Evolutionary conservation across 2,888 invertebrate genomes (phyloP), one percentile per base, ranked within the genome.

Genomic region (Bimastos eiseni): DNA sequence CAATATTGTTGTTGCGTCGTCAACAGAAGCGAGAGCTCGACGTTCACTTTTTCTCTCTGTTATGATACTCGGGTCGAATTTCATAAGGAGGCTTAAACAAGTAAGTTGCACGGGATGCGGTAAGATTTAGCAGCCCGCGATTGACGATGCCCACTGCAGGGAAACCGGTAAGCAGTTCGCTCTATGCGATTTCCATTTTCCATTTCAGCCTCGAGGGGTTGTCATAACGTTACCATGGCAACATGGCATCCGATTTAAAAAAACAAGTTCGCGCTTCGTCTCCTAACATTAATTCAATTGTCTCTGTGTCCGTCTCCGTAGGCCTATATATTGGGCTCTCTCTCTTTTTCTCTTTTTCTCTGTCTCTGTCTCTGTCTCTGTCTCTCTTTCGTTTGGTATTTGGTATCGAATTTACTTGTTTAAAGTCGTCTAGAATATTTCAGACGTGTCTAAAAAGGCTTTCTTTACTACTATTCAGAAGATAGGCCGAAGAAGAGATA

Each of bases 311-410:
- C 41, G 5, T 30, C 41, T 89, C 41, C 41, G 8, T 36, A 19
- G 17, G 13, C 34, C 41, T 33, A 1, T 89, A 36, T 41, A 21
- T 41, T 21, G 0, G 1, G 30, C 44, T 89, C 5, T 89, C 24
- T 5, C 30, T 2, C 34, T 8, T 37, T 8, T 6, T 41, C n/a
- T 89, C 38, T 89, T 34, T 8, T 5, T 88, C 44, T 90, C 24
- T 88, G 41, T 90, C 17, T 88, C 0, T 89, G 24, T 89, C 21
- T 90, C 5, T 49, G 38, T 90, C 44, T 88, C 36, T 88, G 88
- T 55, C 55, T 55, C 15, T 44, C 44, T 44, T 11, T 44, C 44
- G 11, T n/a, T n/a, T n/a, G n/a, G n/a, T n/a, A n/a, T n/a, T n/a
- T n/a, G n/a, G n/a, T n/a, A n/a, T n/a, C n/a, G n/a, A n/a, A n/a